Conservation (phyloP, 1,140 invertebrate species). For the Drosophila saltans region DNA sequence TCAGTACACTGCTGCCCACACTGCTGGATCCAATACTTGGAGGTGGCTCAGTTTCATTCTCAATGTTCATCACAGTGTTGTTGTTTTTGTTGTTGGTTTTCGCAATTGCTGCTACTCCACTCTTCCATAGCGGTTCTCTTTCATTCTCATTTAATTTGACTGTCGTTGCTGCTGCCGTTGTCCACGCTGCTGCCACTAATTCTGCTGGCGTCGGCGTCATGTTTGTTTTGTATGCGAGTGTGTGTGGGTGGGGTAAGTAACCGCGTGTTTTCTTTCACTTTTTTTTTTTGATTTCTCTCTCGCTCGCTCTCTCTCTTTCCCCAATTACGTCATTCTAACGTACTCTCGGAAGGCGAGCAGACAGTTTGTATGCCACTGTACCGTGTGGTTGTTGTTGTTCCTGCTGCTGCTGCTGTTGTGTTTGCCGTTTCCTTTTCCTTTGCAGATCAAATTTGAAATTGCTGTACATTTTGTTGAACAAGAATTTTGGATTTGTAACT, state of each 20-base stretch:
- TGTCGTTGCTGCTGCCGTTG: conserved; percentile 1
- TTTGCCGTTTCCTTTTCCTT: conserved; percentile 5
- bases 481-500: conserved; percentile 32
- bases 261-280: neutral
- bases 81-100: neutral
- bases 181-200: neutral
- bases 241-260: neutral
- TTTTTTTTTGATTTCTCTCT: neutral
- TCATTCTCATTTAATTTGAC: neutral
- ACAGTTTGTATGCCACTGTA: neutral
- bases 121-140: neutral
- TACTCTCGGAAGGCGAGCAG: neutral
- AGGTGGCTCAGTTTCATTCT: conserved; percentile 1
- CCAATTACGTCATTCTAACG: conserved; percentile 16
- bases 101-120: neutral
- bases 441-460: conserved; percentile 24
- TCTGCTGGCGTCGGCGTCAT: conserved; percentile 23
- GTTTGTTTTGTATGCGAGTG: neutral
- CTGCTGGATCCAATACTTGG: conserved; percentile 42
- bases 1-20: conserved; percentile 44
- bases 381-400: neutral
- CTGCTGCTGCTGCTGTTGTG: conserved; percentile 6
- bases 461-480: conserved; percentile 41
- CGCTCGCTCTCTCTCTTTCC: neutral
- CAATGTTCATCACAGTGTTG: neutral